A percentile compares a stretch with the other conserved stretches of the same genome.
Evolutionary conservation across 2,113 vertebrate genomes (phyloP).

Genomic region (Alethe castanea): DNA sequence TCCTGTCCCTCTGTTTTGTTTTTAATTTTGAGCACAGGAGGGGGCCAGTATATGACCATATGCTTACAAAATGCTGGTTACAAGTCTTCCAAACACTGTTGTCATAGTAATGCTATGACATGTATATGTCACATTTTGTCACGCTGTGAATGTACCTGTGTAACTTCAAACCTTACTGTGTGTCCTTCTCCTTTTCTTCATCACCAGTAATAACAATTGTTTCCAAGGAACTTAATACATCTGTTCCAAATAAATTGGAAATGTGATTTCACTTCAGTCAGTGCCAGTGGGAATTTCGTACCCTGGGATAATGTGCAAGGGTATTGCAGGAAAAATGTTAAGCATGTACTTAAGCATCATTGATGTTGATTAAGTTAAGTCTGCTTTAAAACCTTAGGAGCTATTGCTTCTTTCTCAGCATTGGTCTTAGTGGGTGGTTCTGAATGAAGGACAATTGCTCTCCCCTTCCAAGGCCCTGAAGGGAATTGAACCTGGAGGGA

Average conservation of each 20-base stretch:
- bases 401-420: not conserved
- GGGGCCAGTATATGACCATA: not conserved
- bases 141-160: rapidly evolving
- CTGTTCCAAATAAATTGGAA: not conserved
- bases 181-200: not conserved
- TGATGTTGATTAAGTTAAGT: not conserved
- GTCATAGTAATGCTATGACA: not conserved
- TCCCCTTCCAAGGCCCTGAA: not conserved
- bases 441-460: not conserved
- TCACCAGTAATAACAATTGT: not conserved
- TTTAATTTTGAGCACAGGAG: constrained; percentile 27
- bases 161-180: not conserved
- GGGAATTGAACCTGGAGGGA: not conserved
- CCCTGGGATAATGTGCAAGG: not conserved
- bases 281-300: not conserved
- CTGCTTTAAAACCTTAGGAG: not conserved
- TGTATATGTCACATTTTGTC: not conserved
- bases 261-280: not conserved
- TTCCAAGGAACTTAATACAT: not conserved
- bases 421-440: not conserved
- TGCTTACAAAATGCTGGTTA: not conserved
- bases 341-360: not conserved
- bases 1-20: not conserved
- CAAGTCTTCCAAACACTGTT: not conserved
- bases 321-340: not conserved